A percentile compares a stretch with the other conserved stretches of the same genome.
phyloP scores from a whole-genome alignment of 1,140 invertebrate species.

The Andricus grossulariae region DNA sequence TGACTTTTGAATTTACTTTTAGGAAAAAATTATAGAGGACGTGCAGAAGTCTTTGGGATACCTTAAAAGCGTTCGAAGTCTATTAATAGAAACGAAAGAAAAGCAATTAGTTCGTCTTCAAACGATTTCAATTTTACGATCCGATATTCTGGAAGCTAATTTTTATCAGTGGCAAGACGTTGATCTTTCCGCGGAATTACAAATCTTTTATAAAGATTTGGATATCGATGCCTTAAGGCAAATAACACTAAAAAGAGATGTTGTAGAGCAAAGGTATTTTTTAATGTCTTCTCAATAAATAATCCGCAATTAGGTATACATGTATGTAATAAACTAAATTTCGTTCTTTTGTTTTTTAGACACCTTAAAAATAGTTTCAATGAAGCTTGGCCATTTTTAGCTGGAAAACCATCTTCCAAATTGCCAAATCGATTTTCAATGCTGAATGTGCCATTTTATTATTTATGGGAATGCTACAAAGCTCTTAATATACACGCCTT shows the following conservation, averaged over 20 bases:
- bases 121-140: background rate
- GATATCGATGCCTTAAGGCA: conserved; percentile 15
- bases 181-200: background rate
- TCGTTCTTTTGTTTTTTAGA: background rate
- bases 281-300: background rate
- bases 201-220: conserved; percentile 16
- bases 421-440: conserved; percentile 52
- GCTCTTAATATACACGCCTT: conserved; percentile 45
- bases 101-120: conserved; percentile 5
- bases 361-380: conserved; percentile 37
- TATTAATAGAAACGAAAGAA: background rate
- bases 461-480: conserved; percentile 62
- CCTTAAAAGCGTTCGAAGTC: background rate
- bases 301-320: background rate
- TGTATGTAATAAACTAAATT: background rate
- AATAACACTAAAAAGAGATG: background rate
- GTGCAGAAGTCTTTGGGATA: conserved; percentile 15
- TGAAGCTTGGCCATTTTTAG: conserved; percentile 21
- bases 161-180: conserved; percentile 7
- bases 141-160: background rate
- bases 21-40: conserved; percentile 1
- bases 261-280: conserved; percentile 6
- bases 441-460: conserved; percentile 59
- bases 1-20: background rate
- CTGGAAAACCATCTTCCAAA: conserved; percentile 22